Evolutionary conservation across 2,113 vertebrate species (phyloP).

Genomic region (Geococcyx californianus): DNA sequence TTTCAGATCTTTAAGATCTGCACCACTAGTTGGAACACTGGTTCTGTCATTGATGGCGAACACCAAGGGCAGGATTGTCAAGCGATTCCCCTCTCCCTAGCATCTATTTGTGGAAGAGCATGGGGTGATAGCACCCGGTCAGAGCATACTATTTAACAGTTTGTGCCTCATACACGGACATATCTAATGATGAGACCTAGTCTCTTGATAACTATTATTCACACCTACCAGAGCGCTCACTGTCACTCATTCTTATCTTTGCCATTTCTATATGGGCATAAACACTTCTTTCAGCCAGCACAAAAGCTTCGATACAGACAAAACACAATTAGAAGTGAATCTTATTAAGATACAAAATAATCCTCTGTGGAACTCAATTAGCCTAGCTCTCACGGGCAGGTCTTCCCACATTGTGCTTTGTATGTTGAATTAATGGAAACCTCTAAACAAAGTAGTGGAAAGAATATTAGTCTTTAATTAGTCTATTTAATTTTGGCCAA

Average conservation of each 20-base stretch:
- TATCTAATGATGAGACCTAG: not conserved
- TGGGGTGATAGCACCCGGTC: not conserved
- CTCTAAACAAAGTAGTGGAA: not conserved
- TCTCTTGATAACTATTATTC: not conserved
- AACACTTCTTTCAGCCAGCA: not conserved
- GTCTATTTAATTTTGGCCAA: not conserved
- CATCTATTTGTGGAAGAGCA: not conserved
- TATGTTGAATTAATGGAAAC: not conserved
- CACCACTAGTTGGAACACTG: not conserved
- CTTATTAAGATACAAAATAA: not conserved
- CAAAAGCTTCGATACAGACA: not conserved
- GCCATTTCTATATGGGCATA: not conserved
- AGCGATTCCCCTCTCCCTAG: not conserved
- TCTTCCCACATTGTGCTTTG: not conserved
- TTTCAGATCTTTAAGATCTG: not conserved
- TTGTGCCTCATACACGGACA: not conserved
- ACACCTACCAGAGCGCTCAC: not conserved
- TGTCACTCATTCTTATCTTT: not conserved
- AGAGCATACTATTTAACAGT: not conserved
- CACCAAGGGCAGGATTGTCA: not conserved
- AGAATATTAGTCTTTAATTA: not conserved
- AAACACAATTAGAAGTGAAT: not conserved
- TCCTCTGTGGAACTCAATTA: not conserved
- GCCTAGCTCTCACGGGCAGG: not conserved
- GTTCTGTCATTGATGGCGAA: not conserved